Evolutionary conservation across 2,888 invertebrate species (phyloP), one percentile per base, ranked within the genome.

Genomic region (Monoplex corrugatus): DNA sequence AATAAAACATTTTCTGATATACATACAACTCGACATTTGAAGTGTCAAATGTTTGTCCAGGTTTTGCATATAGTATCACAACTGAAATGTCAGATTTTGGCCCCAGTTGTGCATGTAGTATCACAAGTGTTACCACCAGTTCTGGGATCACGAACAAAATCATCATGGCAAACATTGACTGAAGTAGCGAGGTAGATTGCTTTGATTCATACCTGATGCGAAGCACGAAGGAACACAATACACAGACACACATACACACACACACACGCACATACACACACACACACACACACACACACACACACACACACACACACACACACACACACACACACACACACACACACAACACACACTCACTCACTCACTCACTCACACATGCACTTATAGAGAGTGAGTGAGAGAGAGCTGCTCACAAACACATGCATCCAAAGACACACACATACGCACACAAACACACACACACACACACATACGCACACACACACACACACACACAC

Each of bases 401-500:
- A n/a, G n/a, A n/a, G n/a, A n/a, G n/a, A n/a, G n/a, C n/a, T n/a
- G n/a, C 75, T 3, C 38, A 38, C 38, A 40, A 38, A 40, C 38
- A 78, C 75, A 40, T 40, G 40, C 75, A 78, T 40, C 38, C 75
- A 40, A 16, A 38, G 38, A 78, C 38, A 38, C 38, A 38, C 38
- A 78, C 75, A 78, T 40, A 40, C 75, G 40, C 75, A 19, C 75
- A 78, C 75, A 40, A 38, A 78, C 75, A 78, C 75, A 78, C 75
- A 78, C 75, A 72, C 75, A 78, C 40, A 40, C 38, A 78, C 40
- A 40, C 75, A 40, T 40, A 40, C 75, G 19, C 75, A 78, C 78
- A 40, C 78, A 78, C 78, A 40, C 78, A 78, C 78, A 78, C 78
- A 78, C 78, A 78, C 78, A 40, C 78, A 78, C 78, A 78, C 40